Conservation (phyloP, 2,888 invertebrate species). For the Lepidochrysops patricia region DNA sequence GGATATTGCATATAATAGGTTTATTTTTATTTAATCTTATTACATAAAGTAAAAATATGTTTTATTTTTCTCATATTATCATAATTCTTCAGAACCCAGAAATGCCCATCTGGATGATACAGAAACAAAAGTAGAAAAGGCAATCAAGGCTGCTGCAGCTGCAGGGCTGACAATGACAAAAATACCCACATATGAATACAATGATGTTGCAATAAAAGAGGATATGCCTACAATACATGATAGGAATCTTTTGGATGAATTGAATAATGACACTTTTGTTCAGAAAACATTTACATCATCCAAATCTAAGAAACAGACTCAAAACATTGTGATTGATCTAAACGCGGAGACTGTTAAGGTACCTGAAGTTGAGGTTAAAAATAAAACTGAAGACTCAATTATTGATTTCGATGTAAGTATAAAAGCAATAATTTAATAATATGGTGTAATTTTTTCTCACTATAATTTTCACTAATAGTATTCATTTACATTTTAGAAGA, state of each 20-base stretch:
- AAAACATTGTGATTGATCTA: conserved; percentile 83
- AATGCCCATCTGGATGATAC: conserved; percentile 54
- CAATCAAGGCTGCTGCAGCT: conserved; percentile 68
- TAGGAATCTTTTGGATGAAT: conserved; percentile 77
- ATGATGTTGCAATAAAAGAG: conserved; percentile 61
- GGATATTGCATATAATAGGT: too few species aligned
- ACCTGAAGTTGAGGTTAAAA: conserved; percentile 69
- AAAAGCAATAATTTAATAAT: neutral
- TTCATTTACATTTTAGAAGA: neutral
- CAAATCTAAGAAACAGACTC: conserved; percentile 75
- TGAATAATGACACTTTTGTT: conserved; percentile 80
- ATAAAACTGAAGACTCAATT: conserved; percentile 72
- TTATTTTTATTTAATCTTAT: too few species aligned
- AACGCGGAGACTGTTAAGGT: conserved; percentile 81
- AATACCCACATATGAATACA: conserved; percentile 66
- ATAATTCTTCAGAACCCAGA: conserved; percentile 37
- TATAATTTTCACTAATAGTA: neutral
- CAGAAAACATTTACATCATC: conserved; percentile 76
- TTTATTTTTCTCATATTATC: conserved; percentile 12
- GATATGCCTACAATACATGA: conserved; percentile 72
- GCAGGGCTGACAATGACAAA: conserved; percentile 67
- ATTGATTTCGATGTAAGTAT: conserved; percentile 79
- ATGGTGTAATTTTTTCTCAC: neutral
- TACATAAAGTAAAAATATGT: too few species aligned
- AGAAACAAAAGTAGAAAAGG: conserved; percentile 59